phyloP scores from a whole-genome alignment of 2,113 vertebrate species.

The Columbina picui region DNA sequence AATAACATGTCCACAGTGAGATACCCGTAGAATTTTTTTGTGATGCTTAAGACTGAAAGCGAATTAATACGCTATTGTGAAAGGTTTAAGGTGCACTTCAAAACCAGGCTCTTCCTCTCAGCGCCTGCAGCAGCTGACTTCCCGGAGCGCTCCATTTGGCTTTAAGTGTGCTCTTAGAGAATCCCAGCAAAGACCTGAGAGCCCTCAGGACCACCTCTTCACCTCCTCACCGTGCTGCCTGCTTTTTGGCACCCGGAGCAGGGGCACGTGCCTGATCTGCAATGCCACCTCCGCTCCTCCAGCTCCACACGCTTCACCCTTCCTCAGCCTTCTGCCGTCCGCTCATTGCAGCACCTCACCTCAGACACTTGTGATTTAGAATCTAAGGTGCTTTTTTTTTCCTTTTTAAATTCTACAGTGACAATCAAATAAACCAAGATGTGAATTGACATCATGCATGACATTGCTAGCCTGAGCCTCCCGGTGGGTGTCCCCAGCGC shows the following conservation, averaged over 20 bases:
- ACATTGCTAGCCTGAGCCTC: background rate
- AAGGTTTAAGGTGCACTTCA: background rate
- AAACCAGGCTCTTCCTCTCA: background rate
- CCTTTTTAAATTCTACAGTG: background rate
- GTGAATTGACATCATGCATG: background rate
- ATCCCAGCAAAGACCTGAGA: constrained; percentile 15
- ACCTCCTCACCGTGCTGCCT: background rate
- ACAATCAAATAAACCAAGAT: background rate
- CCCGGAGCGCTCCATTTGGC: constrained; percentile 45
- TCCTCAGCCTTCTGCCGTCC: background rate
- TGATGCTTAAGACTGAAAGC: background rate
- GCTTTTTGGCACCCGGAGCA: background rate
- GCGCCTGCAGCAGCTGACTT: constrained; percentile 21
- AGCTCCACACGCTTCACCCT: background rate
- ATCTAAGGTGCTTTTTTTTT: accelerated
- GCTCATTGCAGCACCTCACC: background rate
- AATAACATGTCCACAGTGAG: background rate
- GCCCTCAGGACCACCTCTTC: constrained; percentile 7
- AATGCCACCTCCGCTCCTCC: background rate
- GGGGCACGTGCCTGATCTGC: background rate
- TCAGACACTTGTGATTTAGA: background rate
- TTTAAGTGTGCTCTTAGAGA: constrained; percentile 28
- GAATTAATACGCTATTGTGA: background rate
- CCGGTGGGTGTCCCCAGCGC: background rate
- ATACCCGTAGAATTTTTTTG: background rate